Evolutionary conservation across 1,140 invertebrate species (phyloP).

Genomic region (Trinorchestia longiramus): DNA sequence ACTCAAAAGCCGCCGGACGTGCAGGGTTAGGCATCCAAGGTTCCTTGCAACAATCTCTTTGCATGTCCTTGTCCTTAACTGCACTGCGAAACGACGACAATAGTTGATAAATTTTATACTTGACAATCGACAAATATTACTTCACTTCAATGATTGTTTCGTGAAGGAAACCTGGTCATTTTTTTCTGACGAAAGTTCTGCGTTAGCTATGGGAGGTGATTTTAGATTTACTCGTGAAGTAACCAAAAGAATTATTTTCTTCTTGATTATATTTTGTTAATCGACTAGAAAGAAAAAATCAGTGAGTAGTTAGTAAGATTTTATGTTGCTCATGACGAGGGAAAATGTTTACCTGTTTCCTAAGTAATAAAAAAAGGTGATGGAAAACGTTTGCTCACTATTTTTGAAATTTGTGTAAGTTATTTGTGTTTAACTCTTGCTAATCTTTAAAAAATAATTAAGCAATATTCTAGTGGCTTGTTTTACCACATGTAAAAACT

Average conservation of each 20-base stretch:
- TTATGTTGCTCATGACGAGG: not conserved
- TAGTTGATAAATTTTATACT: not conserved
- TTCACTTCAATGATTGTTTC: not conserved
- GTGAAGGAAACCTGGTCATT: not conserved
- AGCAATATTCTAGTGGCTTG: not conserved
- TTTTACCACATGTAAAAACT: not conserved
- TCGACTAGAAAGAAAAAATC: not conserved
- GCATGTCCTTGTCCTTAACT: not conserved
- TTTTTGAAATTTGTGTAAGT: not conserved
- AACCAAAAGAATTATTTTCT: not conserved
- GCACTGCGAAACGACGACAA: not conserved
- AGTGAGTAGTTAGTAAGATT: not conserved
- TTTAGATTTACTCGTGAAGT: not conserved
- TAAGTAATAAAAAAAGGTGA: not conserved
- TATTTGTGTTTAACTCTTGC: not conserved
- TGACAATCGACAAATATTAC: not conserved
- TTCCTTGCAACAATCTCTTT: not conserved
- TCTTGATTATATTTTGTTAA: not conserved
- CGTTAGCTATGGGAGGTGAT: not conserved
- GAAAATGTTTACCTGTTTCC: not conserved
- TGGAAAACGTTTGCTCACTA: not conserved
- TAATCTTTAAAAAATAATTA: not conserved
- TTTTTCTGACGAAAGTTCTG: not conserved
- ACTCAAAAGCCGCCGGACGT: not conserved
- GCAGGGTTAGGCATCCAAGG: not conserved